Conservation (phyloP, 1,140 invertebrate genomes). For the Sarcophaga peregrina region DNA sequence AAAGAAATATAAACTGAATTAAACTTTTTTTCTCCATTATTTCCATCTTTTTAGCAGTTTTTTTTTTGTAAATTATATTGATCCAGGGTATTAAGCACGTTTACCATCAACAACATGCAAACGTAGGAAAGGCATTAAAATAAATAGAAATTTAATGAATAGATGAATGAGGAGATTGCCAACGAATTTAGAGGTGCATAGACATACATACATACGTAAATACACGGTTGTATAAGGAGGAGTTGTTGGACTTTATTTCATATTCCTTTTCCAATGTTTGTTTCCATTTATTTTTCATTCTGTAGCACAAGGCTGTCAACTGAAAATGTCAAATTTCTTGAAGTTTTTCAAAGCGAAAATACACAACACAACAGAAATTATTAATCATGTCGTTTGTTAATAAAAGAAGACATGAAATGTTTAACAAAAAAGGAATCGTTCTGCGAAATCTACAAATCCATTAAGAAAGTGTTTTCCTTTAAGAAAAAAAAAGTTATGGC, state of each 20-base stretch:
- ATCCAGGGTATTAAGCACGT: conserved; percentile 24
- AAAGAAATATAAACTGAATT: background rate
- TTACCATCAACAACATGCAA: background rate
- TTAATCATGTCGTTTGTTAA: conserved; percentile 17
- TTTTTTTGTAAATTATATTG: background rate
- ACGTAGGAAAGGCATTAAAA: background rate
- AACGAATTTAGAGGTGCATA: background rate
- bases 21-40: background rate
- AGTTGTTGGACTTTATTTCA: background rate
- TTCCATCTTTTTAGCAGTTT: background rate
- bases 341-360: background rate
- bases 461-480: background rate
- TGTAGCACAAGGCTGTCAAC: conserved; percentile 26
- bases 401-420: background rate
- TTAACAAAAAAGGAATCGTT: background rate
- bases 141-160: conserved; percentile 15
- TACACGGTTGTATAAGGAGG: too few relatives aligned
- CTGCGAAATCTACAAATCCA: background rate
- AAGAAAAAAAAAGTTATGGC: too few relatives aligned
- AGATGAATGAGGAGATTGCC: background rate
- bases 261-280: background rate
- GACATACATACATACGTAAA: too few relatives aligned
- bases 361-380: background rate
- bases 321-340: conserved; percentile 29
- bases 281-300: background rate